A percentile compares a stretch with the other conserved stretches of the same genome.
These are phyloP conservation scores for Ichneumon xanthorius DNA, from an alignment of 2,888 invertebrate species.

Conservation along the genomic window DNA sequence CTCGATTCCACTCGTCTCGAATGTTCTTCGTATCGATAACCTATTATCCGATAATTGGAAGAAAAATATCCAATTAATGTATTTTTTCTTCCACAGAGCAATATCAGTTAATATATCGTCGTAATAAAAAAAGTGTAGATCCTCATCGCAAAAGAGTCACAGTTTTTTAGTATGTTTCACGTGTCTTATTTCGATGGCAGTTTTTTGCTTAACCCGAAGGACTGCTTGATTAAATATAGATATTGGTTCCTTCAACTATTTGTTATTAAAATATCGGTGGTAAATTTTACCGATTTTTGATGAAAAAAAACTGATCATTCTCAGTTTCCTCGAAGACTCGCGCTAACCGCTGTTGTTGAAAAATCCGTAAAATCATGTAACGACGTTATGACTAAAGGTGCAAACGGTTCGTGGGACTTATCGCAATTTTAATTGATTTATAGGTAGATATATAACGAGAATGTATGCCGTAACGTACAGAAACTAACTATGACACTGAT, in stretches of 20 bases:
- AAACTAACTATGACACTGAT: constrained; percentile 56
- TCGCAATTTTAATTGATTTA: constrained; percentile 38
- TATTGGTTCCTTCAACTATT: not conserved
- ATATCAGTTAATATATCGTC: constrained; percentile 10
- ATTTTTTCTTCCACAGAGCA: constrained; percentile 12
- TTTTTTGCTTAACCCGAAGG: constrained; percentile 37
- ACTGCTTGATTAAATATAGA: constrained; percentile 12
- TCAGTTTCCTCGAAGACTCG: not conserved
- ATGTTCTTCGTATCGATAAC: constrained; percentile 19
- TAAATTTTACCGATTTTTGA: not conserved
- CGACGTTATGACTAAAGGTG: not conserved
- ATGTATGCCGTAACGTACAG: constrained; percentile 56
- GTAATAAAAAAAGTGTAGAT: constrained; percentile 23
- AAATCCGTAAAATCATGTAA: not conserved
- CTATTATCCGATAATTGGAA: constrained; percentile 7
- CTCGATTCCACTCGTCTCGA: constrained; percentile 25
- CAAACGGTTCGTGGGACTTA: constrained; percentile 1
- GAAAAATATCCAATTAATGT: constrained; percentile 4
- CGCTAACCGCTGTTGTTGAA: not conserved
- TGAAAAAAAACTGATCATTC: not conserved
- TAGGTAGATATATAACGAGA: constrained; percentile 49
- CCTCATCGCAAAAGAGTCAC: constrained; percentile 35
- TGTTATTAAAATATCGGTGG: not conserved
- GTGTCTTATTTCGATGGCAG: constrained; percentile 69
- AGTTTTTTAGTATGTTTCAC: constrained; percentile 64